These are phyloP conservation scores for Fragum fragum DNA, from an alignment of 2,888 invertebrate genomes.

Conservation along the genomic window DNA sequence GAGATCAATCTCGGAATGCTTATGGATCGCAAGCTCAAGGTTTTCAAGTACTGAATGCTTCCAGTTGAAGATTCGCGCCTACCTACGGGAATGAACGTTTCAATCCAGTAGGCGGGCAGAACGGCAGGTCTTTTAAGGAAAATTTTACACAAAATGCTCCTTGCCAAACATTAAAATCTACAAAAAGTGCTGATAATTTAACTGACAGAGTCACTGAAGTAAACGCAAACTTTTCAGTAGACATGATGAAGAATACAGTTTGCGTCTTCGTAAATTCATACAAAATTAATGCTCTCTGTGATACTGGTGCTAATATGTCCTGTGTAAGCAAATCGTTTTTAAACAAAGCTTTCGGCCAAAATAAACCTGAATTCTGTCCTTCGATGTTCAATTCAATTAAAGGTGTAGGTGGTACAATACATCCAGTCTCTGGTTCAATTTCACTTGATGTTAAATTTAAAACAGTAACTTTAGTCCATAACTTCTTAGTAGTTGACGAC, in stretches of 20 bases:
- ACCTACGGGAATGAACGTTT: slow-evolving; percentile 19
- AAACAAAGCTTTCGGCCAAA: too few species aligned
- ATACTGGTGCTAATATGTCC: too few species aligned
- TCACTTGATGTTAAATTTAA: slow-evolving; percentile 25
- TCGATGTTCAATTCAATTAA: slow-evolving; percentile 26
- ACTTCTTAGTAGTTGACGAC: slow-evolving; percentile 26
- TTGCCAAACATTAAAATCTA: not conserved
- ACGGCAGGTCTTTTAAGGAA: not conserved
- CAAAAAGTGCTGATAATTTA: too few species aligned
- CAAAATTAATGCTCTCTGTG: slow-evolving; percentile 13
- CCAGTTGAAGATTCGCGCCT: slow-evolving; percentile 19
- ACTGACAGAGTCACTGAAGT: not conserved
- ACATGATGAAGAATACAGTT: slow-evolving; percentile 1
- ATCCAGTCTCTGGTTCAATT: slow-evolving; percentile 8
- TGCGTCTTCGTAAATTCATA: not conserved
- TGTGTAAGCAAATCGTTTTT: too few species aligned
- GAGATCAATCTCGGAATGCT: too few species aligned
- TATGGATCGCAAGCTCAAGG: too few species aligned
- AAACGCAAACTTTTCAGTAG: slow-evolving; percentile 1
- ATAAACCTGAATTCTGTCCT: slow-evolving; percentile 26
- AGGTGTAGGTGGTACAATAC: slow-evolving; percentile 35
- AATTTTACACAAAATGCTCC: too few species aligned
- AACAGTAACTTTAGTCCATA: not conserved
- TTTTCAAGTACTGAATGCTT: not conserved
- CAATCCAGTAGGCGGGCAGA: slow-evolving; percentile 40